phyloP scores from a whole-genome alignment of 2,113 vertebrate species.

The Archilochus colubris region DNA sequence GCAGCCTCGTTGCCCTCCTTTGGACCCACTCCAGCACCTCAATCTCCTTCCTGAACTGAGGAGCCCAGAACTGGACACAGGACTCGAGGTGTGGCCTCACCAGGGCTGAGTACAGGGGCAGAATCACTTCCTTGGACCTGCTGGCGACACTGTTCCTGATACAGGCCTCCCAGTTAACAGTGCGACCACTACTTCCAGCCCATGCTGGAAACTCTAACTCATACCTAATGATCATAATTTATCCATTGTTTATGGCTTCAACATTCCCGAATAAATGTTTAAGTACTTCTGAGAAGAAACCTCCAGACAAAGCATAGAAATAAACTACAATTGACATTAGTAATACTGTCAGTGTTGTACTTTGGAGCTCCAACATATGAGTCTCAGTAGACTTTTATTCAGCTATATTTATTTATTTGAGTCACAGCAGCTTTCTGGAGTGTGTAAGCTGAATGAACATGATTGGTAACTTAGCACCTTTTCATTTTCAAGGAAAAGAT shows the following conservation, averaged over 20 bases:
- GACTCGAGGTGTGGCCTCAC: too few relatives aligned
- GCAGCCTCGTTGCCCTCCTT: too few relatives aligned
- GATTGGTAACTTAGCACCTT: not conserved
- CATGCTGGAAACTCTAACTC: not conserved
- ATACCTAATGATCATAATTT: not conserved
- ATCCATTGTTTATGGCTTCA: not conserved
- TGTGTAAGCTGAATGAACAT: not conserved
- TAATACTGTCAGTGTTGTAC: not conserved
- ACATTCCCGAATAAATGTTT: not conserved
- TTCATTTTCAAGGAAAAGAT: constrained; percentile 23
- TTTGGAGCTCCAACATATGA: not conserved
- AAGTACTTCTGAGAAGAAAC: not conserved
- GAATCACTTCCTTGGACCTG: too few relatives aligned
- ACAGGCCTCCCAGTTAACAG: not conserved
- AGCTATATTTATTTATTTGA: constrained; percentile 4
- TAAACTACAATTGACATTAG: not conserved
- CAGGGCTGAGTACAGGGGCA: too few relatives aligned
- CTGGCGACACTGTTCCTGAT: too few relatives aligned
- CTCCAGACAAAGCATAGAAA: constrained; percentile 7
- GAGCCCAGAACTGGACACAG: too few relatives aligned
- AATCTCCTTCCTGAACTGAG: too few relatives aligned
- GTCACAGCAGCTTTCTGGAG: not conserved
- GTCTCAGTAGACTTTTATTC: constrained; percentile 16
- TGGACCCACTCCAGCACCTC: too few relatives aligned
- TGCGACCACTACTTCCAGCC: not conserved